Evolutionary conservation across 2,113 vertebrate genomes (phyloP).

Genomic region (Hippocampus comes): DNA sequence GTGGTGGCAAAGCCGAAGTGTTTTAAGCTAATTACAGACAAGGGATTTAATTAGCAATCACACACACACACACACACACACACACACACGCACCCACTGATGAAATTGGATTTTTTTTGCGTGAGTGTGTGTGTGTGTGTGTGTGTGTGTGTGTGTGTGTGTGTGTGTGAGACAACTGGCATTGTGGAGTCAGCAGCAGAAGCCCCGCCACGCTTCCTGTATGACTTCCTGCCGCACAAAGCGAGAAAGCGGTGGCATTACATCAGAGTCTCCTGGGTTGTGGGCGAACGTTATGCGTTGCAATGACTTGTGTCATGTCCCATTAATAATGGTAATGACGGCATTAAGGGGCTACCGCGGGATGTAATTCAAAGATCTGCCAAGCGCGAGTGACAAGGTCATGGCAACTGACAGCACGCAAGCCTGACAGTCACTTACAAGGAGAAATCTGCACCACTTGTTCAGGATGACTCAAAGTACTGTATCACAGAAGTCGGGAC

Average conservation of each 20-base stretch:
- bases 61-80: slow-evolving; percentile 2
- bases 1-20: slow-evolving; percentile 40
- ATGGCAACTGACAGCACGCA: slow-evolving; percentile 50
- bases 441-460: slow-evolving; percentile 32
- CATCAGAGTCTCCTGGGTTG: slow-evolving; percentile 47
- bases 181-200: slow-evolving; percentile 25
- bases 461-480: slow-evolving; percentile 14
- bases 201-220: slow-evolving; percentile 23
- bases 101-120: slow-evolving; percentile 53
- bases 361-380: slow-evolving; percentile 62
- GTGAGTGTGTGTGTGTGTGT: no score
- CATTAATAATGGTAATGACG: slow-evolving; percentile 72
- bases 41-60: slow-evolving; percentile 40
- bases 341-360: slow-evolving; percentile 52
- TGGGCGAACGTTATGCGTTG: slow-evolving; percentile 53
- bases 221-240: slow-evolving; percentile 48
- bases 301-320: slow-evolving; percentile 67
- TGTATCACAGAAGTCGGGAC: background rate
- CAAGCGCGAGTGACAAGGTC: slow-evolving; percentile 64
- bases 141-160: slow-evolving; percentile 6
- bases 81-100: slow-evolving; percentile 21
- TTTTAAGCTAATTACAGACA: slow-evolving; percentile 45
- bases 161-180: slow-evolving; percentile 21
- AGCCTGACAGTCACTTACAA: slow-evolving; percentile 38
- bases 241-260: slow-evolving; percentile 36